Conservation (phyloP, 2,888 invertebrate genomes). For the Podabrus alpinus region DNA sequence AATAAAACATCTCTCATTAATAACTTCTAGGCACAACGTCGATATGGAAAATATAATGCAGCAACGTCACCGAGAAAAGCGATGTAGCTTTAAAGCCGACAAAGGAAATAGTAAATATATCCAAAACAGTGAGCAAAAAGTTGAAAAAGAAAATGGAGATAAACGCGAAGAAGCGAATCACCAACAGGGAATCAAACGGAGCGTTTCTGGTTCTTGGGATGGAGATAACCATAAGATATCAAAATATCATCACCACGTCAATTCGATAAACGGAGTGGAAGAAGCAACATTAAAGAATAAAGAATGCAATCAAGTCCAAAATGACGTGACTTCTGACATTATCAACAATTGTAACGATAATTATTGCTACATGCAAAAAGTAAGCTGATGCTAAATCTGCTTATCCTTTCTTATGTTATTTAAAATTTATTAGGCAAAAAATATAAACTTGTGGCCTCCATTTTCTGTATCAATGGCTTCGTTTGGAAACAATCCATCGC, state of each 20-base stretch:
- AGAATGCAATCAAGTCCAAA: conserved; percentile 20
- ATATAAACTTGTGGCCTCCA: conserved; percentile 65
- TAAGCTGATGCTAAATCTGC: not conserved
- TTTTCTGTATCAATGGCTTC: conserved; percentile 60
- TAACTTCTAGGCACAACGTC: conserved; percentile 69
- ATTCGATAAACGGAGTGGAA: conserved; percentile 33
- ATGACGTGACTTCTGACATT: conserved; percentile 10
- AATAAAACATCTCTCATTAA: not conserved
- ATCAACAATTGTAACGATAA: conserved; percentile 24
- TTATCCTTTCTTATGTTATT: not conserved
- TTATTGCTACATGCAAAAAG: conserved; percentile 30
- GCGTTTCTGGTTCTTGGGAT: conserved; percentile 66
- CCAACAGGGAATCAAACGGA: conserved; percentile 65
- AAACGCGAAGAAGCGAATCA: conserved; percentile 34
- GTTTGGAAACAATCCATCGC: conserved; percentile 48
- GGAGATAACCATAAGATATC: conserved; percentile 61
- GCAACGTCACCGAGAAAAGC: conserved; percentile 68
- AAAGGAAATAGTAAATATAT: conserved; percentile 45
- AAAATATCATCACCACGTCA: conserved; percentile 58
- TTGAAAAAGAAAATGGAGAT: conserved; percentile 34
- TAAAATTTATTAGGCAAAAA: conserved; percentile 46
- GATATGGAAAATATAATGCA: conserved; percentile 82
- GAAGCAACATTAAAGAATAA: conserved; percentile 13
- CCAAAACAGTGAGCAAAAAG: conserved; percentile 40
- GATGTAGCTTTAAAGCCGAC: conserved; percentile 59